These are phyloP conservation scores for Tachysurus vachellii DNA, from an alignment of 2,113 vertebrate genomes.

Conservation along the genomic window DNA sequence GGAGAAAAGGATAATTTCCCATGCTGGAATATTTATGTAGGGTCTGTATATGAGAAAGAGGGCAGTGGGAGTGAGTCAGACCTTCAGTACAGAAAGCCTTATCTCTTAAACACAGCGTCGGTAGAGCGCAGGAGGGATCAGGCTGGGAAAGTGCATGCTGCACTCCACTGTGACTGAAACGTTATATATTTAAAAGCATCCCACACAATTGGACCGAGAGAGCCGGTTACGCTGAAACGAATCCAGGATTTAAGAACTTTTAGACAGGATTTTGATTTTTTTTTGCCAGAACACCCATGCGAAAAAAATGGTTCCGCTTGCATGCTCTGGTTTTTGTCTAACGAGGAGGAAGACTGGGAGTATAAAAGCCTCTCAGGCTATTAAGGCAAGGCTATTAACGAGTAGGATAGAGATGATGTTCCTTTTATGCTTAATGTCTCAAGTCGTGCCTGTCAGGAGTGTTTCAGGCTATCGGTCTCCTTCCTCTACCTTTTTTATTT, in stretches of 20 bases:
- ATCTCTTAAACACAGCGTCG: conserved; percentile 65
- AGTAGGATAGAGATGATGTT: neutral
- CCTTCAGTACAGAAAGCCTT: conserved; percentile 55
- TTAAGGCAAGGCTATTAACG: neutral
- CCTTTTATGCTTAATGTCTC: neutral
- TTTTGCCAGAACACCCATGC: neutral
- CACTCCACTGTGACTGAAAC: conserved; percentile 3
- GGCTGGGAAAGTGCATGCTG: neutral
- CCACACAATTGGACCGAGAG: neutral
- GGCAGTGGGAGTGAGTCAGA: conserved; percentile 66
- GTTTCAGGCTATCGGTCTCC: neutral
- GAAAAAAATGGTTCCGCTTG: neutral
- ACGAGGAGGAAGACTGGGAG: neutral
- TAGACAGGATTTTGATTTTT: neutral
- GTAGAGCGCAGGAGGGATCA: conserved; percentile 16
- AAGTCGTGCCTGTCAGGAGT: neutral
- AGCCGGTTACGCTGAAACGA: neutral
- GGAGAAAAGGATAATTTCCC: conserved; percentile 40
- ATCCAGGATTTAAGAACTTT: neutral
- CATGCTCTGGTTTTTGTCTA: neutral
- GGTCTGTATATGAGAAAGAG: conserved; percentile 60
- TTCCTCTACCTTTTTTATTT: neutral
- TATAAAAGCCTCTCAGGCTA: neutral
- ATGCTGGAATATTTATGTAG: conserved; percentile 67
- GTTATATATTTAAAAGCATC: conserved; percentile 7